phyloP scores from a whole-genome alignment of 1,140 invertebrate genomes.

The Lepidurus couesii region DNA sequence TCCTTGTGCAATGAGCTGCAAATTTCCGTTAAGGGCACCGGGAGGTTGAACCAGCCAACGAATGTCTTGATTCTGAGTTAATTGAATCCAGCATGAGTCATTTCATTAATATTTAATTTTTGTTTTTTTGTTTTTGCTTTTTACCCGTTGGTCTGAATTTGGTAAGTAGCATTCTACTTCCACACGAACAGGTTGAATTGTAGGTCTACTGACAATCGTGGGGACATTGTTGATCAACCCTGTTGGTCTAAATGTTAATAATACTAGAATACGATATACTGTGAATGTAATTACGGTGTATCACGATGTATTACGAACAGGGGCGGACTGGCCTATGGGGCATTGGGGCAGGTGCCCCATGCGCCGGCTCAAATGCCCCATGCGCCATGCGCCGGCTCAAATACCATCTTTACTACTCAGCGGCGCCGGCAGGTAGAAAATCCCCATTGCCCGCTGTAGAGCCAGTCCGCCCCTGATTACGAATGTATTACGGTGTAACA shows the following conservation, averaged over 20 bases:
- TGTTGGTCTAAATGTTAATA: not conserved
- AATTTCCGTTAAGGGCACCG: not conserved
- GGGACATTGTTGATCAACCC: not conserved
- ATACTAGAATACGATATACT: no score
- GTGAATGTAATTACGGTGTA: no score
- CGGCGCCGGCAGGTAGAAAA: no score
- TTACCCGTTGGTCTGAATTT: not conserved
- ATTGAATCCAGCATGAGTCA: not conserved
- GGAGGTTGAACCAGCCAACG: not conserved
- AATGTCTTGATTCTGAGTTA: not conserved
- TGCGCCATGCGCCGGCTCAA: no score
- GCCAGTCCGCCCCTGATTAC: no score
- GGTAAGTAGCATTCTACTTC: not conserved
- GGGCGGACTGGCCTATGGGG: no score
- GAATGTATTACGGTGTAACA: no score
- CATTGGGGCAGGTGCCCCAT: no score
- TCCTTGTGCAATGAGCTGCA: not conserved
- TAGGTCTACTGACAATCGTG: not conserved
- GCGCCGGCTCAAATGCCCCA: no score
- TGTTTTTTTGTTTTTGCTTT: not conserved
- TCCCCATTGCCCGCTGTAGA: no score
- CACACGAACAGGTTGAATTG: not conserved
- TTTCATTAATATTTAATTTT: not conserved
- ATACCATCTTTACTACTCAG: no score
- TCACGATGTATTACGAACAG: no score